Percentiles rank a stretch among this genome's conserved stretches.
Evolutionary conservation across 1,140 invertebrate species (phyloP).

Genomic region (Caerostris darwini): DNA sequence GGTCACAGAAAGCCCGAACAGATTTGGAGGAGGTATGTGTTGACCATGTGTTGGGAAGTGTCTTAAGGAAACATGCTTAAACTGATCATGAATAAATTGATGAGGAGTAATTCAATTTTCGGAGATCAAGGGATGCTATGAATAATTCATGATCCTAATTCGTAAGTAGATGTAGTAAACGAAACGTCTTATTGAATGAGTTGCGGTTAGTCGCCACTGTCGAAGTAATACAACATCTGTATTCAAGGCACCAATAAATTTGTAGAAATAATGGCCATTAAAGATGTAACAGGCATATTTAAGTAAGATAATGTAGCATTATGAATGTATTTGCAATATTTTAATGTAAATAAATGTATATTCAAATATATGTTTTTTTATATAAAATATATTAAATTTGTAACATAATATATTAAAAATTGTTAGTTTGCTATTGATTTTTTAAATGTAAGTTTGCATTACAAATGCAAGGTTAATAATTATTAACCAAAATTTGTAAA

Average conservation of each 20-base stretch:
- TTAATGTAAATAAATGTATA: too few species aligned
- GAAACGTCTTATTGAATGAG: constrained; percentile 14
- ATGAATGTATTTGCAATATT: too few species aligned
- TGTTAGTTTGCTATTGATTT: too few species aligned
- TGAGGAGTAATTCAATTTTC: constrained; percentile 17
- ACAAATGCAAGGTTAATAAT: too few species aligned
- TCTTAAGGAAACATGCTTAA: constrained; percentile 17
- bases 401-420: too few species aligned
- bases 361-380: too few species aligned
- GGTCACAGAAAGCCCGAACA: neutral
- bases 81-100: constrained; percentile 33
- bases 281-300: too few species aligned
- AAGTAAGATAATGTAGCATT: too few species aligned
- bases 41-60: constrained; percentile 14
- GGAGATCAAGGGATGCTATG: constrained; percentile 15
- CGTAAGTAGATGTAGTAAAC: neutral
- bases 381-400: too few species aligned
- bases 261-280: too few species aligned
- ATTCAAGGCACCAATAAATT: neutral
- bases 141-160: constrained; percentile 20
- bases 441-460: too few species aligned
- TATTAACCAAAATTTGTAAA: too few species aligned
- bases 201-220: neutral
- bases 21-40: constrained; percentile 3
- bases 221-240: neutral